These are phyloP conservation scores for Atractosteus spatula DNA, from an alignment of 2,113 vertebrate species.

Conservation along the genomic window DNA sequence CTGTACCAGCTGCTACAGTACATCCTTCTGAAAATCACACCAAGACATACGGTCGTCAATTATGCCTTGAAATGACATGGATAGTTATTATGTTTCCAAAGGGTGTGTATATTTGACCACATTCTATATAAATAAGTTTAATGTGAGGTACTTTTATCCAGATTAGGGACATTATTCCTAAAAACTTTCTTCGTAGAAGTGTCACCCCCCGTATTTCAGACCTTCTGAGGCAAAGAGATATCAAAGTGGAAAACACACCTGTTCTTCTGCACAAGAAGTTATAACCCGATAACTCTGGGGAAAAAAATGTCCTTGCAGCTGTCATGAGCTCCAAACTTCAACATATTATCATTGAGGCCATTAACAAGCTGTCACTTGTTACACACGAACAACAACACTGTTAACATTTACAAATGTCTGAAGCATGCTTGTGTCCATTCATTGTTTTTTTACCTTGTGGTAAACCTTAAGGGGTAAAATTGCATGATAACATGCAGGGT, in stretches of 20 bases:
- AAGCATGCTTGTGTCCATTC: conserved; percentile 36
- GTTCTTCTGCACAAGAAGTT: conserved; percentile 8
- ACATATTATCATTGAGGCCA: conserved; percentile 33
- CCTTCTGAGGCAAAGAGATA: conserved; percentile 38
- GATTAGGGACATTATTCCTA: too few species aligned
- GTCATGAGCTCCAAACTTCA: conserved; percentile 35
- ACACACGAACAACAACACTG: conserved; percentile 42
- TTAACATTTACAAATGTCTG: conserved; percentile 41
- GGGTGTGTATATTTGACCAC: too few species aligned
- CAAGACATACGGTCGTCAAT: too few species aligned
- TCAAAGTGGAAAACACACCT: conserved; percentile 17
- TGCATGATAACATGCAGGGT: conserved; percentile 34
- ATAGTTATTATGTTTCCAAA: too few species aligned
- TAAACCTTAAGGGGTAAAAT: conserved; percentile 37
- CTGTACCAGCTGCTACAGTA: too few species aligned
- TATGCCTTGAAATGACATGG: too few species aligned
- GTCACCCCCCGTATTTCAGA: conserved; percentile 43
- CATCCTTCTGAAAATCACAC: too few species aligned
- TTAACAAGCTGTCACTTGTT: conserved; percentile 49
- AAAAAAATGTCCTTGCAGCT: conserved; percentile 39
- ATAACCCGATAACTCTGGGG: background rate
- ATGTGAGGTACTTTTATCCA: too few species aligned
- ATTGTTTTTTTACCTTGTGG: conserved; percentile 18
- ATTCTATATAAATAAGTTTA: too few species aligned
- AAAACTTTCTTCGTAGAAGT: conserved; percentile 31